These are phyloP conservation scores for Steatornis caripensis DNA, from an alignment of 2,113 vertebrate species.

Conservation along the genomic window DNA sequence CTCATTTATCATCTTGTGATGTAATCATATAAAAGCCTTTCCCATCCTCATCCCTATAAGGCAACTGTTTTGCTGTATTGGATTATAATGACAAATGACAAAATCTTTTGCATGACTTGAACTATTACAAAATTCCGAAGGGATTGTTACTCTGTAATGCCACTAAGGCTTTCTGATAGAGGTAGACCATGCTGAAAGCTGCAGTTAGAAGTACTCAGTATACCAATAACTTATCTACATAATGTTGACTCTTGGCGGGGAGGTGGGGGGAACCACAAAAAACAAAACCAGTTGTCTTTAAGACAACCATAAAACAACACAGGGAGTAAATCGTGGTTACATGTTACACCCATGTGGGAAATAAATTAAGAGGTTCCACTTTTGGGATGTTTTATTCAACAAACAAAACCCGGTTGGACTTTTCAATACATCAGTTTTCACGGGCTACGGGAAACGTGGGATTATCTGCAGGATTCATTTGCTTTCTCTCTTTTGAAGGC, in stretches of 20 bases:
- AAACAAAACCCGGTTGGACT: background rate
- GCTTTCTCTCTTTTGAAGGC: background rate
- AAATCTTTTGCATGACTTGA: slow-evolving; percentile 61
- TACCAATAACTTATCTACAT: background rate
- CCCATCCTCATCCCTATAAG: slow-evolving; percentile 63
- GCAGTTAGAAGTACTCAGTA: background rate
- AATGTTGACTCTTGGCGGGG: background rate
- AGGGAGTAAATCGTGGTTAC: background rate
- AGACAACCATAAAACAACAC: background rate
- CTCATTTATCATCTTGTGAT: slow-evolving; percentile 72
- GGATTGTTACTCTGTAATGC: background rate
- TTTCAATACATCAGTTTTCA: background rate
- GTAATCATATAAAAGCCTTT: slow-evolving; percentile 72
- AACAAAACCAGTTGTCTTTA: background rate
- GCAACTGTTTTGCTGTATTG: slow-evolving; percentile 63
- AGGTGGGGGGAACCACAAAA: background rate
- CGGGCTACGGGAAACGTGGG: background rate
- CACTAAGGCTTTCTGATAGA: background rate
- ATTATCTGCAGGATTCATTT: background rate
- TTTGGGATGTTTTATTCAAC: background rate
- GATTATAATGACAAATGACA: slow-evolving; percentile 70
- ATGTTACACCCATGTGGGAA: background rate
- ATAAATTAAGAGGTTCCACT: background rate
- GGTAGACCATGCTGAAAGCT: background rate
- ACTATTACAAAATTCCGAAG: slow-evolving; percentile 49